These are phyloP conservation scores for Tursiops truncatus DNA, from an alignment of 2,113 vertebrate species.

Conservation along the genomic window DNA sequence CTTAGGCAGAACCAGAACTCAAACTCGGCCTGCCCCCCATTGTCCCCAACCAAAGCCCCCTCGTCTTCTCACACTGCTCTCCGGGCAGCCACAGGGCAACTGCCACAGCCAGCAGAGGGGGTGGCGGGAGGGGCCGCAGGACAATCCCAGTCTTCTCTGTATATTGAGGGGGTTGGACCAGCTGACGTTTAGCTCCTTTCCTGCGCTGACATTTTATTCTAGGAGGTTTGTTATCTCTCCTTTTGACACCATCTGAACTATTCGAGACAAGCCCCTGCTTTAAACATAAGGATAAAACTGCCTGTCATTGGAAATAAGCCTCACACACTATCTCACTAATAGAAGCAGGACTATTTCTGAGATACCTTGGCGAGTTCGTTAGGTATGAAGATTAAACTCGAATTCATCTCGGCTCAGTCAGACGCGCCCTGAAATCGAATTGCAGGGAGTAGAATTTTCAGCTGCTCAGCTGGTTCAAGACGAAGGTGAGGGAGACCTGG, in stretches of 20 bases:
- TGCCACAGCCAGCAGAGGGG: slow-evolving; percentile 33
- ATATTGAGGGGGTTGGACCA: not conserved
- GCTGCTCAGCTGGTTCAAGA: not conserved
- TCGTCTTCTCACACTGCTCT: not conserved
- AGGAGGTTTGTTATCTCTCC: slow-evolving; percentile 77
- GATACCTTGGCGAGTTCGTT: slow-evolving; percentile 55
- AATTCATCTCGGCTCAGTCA: slow-evolving; percentile 49
- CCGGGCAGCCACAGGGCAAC: slow-evolving; percentile 16
- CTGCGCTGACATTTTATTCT: slow-evolving; percentile 66
- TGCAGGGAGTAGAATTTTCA: slow-evolving; percentile 23
- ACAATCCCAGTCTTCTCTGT: not conserved
- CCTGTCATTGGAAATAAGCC: slow-evolving; percentile 77
- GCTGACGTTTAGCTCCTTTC: slow-evolving; percentile 42
- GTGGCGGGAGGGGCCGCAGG: fast-evolving
- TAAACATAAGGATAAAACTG: slow-evolving; percentile 82
- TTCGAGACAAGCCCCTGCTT: slow-evolving; percentile 80
- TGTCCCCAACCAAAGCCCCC: not conserved
- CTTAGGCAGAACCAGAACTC: not conserved
- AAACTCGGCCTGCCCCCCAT: not conserved
- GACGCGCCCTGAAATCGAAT: slow-evolving; percentile 42
- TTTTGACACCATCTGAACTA: slow-evolving; percentile 83
- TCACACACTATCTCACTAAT: slow-evolving; percentile 68
- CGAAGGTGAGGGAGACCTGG: not conserved
- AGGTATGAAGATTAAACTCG: slow-evolving; percentile 72
- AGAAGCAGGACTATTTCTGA: slow-evolving; percentile 72